Base-by-base conservation (phyloP, 2,888 invertebrate species). In the Eupsilia transversa region DNA sequence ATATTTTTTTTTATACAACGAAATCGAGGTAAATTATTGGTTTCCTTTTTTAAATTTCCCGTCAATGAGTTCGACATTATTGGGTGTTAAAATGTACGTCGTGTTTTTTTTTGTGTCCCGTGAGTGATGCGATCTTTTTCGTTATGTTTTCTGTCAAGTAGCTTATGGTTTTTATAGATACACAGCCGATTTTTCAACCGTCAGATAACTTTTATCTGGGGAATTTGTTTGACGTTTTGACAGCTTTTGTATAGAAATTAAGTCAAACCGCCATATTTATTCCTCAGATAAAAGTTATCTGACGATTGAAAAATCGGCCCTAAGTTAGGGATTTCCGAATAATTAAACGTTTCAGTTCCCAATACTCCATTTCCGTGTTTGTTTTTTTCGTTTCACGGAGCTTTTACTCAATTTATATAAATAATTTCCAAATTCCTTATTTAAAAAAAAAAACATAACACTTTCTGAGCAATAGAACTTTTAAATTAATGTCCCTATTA, bases 41-140 rank as follows among this genome's bases (percentile, higher is more conserved):
- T 73, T 72, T 72, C 64, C 61, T 46, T 86, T 86, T 86, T 74
- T 76, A 49, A 82, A 82, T 81, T 57, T 79, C 67, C 67, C 77
- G 82, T 81, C 82, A 79, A 79, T 81, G 82, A 79, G 67, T 82
- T 54, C 43, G 43, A 81, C 57, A 76, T 68, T 81, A 79, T 54
- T 81, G 78, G 38, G 3, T 57, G 57, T 66, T 82, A 56, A 79
- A 69, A 66, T 66, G n/a, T 65, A 27, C 64, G 49, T 35, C 9
- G 27, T 38, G 12, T 54, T 56, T 77, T 64, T 71, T 74, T 68
- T 61, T 54, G 27, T 12, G 66, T 67, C 54, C 27, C 61, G 43
- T 14, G 61, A 41, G 41, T 52, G 30, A 17, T 38, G 41, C 12
- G 59, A 35, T 52, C 20, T 46, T 66, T 73, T 73, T 30, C 1